phyloP scores from a whole-genome alignment of 2,797 vertebrate genomes.

The Coregonus suidteri region DNA sequence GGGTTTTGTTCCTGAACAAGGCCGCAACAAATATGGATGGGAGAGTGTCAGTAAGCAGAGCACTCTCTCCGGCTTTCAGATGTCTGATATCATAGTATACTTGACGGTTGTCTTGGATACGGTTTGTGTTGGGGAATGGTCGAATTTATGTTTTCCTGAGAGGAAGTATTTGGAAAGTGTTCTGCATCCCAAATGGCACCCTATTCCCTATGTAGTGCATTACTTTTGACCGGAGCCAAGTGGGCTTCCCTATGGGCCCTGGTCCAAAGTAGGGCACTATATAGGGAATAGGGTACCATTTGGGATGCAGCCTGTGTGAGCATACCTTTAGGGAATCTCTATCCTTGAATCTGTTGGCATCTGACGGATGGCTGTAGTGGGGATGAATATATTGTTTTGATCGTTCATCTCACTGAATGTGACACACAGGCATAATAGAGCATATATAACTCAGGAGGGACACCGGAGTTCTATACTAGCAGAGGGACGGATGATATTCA shows the following conservation, averaged over 20 bases:
- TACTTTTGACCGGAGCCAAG: too few species aligned
- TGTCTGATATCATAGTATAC: too few species aligned
- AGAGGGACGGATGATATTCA: slow-evolving; percentile 41
- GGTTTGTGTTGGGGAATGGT: background rate
- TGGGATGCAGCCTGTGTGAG: too few species aligned
- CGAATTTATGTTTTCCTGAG: background rate
- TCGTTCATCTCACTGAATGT: slow-evolving; percentile 65
- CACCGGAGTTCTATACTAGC: slow-evolving; percentile 28
- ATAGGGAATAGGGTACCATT: too few species aligned
- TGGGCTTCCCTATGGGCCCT: too few species aligned
- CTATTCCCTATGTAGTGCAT: too few species aligned
- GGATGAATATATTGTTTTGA: slow-evolving; percentile 65
- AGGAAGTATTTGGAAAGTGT: background rate
- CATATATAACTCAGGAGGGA: slow-evolving; percentile 54
- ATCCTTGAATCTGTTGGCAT: slow-evolving; percentile 61
- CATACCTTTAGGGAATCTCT: slow-evolving; percentile 59
- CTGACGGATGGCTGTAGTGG: slow-evolving; percentile 67
- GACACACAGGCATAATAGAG: slow-evolving; percentile 61
- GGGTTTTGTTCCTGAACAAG: too few species aligned
- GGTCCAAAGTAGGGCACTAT: too few species aligned
- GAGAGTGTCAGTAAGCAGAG: too few species aligned
- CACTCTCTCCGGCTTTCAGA: too few species aligned
- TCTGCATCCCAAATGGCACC: background rate
- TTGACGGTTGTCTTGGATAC: background rate
- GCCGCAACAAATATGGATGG: too few species aligned